Evolutionary conservation across 2,797 vertebrate genomes (phyloP), one percentile per base, ranked within the genome.

Genomic region (Artibeus jamaicensis): DNA sequence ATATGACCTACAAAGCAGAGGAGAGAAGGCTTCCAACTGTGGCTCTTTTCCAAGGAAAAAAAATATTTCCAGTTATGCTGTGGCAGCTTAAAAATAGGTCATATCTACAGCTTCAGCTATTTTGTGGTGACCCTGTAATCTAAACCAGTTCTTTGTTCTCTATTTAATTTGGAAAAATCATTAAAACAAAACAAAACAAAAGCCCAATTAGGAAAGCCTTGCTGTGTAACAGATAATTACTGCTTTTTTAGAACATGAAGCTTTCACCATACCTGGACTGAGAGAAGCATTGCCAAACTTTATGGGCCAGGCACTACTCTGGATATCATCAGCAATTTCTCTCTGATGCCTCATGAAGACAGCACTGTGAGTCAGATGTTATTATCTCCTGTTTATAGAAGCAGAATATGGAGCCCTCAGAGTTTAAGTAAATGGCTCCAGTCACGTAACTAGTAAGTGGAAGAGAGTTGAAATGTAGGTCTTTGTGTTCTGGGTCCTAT

Each of bases 121-220:
- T 97, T 95, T 73, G 62, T 82, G 94, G 89, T 96, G 94, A 97
- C 91, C 65, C 32, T 89, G 12, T 97, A 97, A 96, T 97, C 42
- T 95, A 97, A 97, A 96, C 94, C 96, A 96, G 97, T 74, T 95
- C 57, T 76, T 94, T 74, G 37, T 46, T 96, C 59, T 95, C 88
- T 89, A 16, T 97, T 97, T 97, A 97, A 97, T 97, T 97, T 97
- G 96, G 95, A 98, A 96, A 97, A 94, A 94, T 83, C 84, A 92
- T 97, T 96, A 94, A 96, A 95, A 90, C 18, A 83, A 94, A 97
- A 93, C 55, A 95, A 94, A 98, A 90, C 53, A 95, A 95, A 77
- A 90, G 21, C 11, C 48, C 92, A 95, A 74, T 95, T 96, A 95
- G 70, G 84, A 96, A 87, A 93, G 79, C 77, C 32, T 24, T 48